phyloP scores from a whole-genome alignment of 1,140 invertebrate species.

The Halesus radiatus region DNA sequence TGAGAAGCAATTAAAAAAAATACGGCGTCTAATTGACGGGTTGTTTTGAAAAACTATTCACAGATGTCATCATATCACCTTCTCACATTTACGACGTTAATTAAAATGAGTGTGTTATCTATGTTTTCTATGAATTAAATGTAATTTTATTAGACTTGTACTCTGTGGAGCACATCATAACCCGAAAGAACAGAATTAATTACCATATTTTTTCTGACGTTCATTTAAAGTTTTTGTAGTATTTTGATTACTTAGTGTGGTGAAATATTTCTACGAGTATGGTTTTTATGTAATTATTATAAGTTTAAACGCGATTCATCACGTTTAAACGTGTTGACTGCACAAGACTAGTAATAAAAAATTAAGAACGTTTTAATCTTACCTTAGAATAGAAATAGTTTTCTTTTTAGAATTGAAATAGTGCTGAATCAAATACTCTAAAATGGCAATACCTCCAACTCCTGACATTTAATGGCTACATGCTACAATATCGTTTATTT shows the following conservation, averaged over 20 bases:
- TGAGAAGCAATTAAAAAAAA: constrained; percentile 12
- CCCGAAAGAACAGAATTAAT: background rate
- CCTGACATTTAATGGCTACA: too few species aligned
- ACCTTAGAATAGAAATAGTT: too few species aligned
- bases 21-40: background rate
- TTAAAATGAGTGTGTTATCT: background rate
- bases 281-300: too few species aligned
- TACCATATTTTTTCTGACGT: constrained; percentile 1
- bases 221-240: background rate
- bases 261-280: background rate
- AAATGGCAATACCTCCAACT: too few species aligned
- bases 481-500: too few species aligned
- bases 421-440: too few species aligned
- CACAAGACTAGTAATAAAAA: too few species aligned
- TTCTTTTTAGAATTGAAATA: too few species aligned
- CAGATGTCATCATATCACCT: constrained; percentile 9
- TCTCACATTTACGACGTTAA: constrained; percentile 4
- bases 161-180: background rate
- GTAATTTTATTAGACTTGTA: background rate
- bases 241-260: background rate
- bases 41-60: constrained; percentile 4
- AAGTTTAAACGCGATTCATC: too few species aligned
- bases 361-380: too few species aligned
- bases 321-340: too few species aligned
- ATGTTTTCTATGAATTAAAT: constrained; percentile 2